Conservation (phyloP, 2,797 vertebrate species). For the Gobionotothen gibberifrons region DNA sequence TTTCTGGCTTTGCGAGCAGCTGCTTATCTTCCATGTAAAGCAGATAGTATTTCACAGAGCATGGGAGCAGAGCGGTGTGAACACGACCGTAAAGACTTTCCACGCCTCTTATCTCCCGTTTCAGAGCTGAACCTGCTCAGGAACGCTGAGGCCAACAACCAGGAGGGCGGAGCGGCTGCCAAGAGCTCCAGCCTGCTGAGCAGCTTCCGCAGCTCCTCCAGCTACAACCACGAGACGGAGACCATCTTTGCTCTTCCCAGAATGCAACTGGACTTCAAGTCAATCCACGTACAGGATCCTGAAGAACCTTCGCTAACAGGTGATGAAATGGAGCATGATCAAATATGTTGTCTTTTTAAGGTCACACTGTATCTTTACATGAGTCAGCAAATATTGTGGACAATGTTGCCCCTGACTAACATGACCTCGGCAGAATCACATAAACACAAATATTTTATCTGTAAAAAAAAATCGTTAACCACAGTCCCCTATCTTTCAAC, state of each 20-base stretch:
- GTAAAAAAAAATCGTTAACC: accelerated
- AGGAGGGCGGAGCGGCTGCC: constrained; percentile 89
- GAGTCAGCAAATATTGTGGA: background rate
- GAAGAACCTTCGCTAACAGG: constrained; percentile 94
- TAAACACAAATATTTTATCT: background rate
- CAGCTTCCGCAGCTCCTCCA: constrained; percentile 93
- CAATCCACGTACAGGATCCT: constrained; percentile 96
- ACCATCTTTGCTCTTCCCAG: constrained; percentile 98
- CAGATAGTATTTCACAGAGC: constrained; percentile 37
- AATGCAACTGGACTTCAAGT: constrained; percentile 99
- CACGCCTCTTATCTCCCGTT: constrained; percentile 45
- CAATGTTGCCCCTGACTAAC: background rate
- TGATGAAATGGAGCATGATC: constrained; percentile 44
- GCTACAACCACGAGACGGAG: constrained; percentile 98
- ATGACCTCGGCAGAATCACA: background rate
- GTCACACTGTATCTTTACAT: background rate
- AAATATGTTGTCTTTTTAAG: background rate
- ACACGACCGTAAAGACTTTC: constrained; percentile 29
- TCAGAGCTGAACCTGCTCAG: constrained; percentile 94
- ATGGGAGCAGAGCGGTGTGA: constrained; percentile 25
- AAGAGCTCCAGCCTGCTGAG: constrained; percentile 94
- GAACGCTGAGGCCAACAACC: constrained; percentile 94
- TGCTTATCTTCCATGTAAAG: constrained; percentile 55
- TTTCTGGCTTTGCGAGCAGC: constrained; percentile 1
- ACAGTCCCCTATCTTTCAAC: accelerated